Conservation (phyloP, 2,888 invertebrate species). For the Drosophila lutescens region DNA sequence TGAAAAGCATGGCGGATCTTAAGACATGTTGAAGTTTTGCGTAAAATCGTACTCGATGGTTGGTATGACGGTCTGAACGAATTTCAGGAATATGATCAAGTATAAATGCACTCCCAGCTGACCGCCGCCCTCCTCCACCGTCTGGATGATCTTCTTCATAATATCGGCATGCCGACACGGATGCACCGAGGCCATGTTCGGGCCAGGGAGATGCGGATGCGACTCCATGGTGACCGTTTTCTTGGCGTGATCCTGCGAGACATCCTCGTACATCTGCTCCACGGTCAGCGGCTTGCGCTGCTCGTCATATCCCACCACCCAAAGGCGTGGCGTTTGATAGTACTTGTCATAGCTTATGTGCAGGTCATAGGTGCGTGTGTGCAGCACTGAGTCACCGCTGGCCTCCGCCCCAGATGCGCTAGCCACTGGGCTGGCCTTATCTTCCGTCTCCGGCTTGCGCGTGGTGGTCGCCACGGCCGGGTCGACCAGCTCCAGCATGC, state of each 20-base stretch:
- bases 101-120: constrained; percentile 99
- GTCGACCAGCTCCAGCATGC: constrained; percentile 96
- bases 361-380: constrained; percentile 98
- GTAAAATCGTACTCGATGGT: constrained; percentile 99
- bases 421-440: constrained; percentile 43
- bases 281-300: constrained; percentile 94
- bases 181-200: constrained; percentile 98
- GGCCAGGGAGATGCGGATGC: constrained; percentile 97
- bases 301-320: constrained; percentile 99
- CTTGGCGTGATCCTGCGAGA: constrained; percentile 99
- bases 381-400: constrained; percentile 92
- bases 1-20: constrained; percentile 21
- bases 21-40: constrained; percentile 92
- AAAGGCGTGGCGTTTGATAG: constrained; percentile 99
- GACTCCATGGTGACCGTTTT: constrained; percentile 99
- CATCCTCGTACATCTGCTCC: constrained; percentile 99
- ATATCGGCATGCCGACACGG: constrained; percentile 99
- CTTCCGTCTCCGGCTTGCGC: constrained; percentile 74
- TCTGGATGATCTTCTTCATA: constrained; percentile 99
- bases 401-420: constrained; percentile 67
- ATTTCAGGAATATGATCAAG: constrained; percentile 99
- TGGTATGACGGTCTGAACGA: constrained; percentile 99
- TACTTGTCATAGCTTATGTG: constrained; percentile 99
- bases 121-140: constrained; percentile 98
- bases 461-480: constrained; percentile 87